These are phyloP conservation scores for Neofelis nebulosa DNA, from an alignment of 2,113 vertebrate genomes.

Conservation along the genomic window DNA sequence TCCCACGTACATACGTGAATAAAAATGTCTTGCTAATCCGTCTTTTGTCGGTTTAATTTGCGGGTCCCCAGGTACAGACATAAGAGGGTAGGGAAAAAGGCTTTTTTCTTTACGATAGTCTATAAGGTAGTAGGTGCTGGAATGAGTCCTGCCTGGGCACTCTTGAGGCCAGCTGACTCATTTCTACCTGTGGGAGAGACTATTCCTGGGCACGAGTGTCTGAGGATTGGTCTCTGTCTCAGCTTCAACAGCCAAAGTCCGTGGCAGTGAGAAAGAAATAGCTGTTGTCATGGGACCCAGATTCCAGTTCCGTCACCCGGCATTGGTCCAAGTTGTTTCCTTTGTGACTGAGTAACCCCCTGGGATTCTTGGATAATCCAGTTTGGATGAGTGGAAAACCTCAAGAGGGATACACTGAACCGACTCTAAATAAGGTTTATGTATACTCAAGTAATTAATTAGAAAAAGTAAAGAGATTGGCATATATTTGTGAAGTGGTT, in stretches of 20 bases:
- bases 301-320: not conserved
- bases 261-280: not conserved
- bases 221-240: too few species aligned
- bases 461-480: not conserved
- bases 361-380: not conserved
- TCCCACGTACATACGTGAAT: not conserved
- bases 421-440: not conserved
- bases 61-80: not conserved
- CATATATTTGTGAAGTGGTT: not conserved
- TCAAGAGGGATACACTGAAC: not conserved
- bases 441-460: not conserved
- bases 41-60: not conserved
- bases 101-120: not conserved
- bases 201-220: not conserved
- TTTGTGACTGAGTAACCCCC: not conserved
- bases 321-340: not conserved
- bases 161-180: not conserved
- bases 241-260: not conserved
- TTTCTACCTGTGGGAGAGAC: not conserved
- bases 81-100: not conserved
- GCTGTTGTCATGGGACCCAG: not conserved
- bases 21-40: not conserved
- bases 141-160: not conserved
- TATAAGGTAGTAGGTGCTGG: not conserved
- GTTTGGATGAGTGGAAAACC: not conserved